These are phyloP conservation scores for Bos indicus DNA, from an alignment of 2,113 vertebrate genomes.

Conservation along the genomic window DNA sequence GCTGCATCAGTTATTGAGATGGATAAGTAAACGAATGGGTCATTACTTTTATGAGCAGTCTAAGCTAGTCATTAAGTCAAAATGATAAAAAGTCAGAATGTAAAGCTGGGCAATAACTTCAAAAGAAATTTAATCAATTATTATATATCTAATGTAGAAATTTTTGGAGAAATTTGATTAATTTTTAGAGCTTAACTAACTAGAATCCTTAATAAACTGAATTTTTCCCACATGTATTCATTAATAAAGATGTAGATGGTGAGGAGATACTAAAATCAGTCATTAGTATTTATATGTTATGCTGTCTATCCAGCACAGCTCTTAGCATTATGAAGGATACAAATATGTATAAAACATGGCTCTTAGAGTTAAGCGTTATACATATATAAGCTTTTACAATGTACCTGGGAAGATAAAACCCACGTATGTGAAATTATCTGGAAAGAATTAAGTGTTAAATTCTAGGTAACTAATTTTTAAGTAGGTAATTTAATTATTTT, in stretches of 20 bases:
- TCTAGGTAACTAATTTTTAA: not conserved
- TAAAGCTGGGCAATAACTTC: conserved; percentile 29
- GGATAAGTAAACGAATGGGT: conserved; percentile 48
- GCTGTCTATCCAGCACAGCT: not conserved
- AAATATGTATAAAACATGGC: not conserved
- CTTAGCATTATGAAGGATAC: not conserved
- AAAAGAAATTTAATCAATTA: conserved; percentile 24
- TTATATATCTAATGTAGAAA: not conserved
- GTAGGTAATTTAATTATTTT: not conserved
- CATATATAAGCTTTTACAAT: not conserved
- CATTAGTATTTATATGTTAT: not conserved
- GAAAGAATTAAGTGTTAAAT: not conserved
- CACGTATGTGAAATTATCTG: not conserved
- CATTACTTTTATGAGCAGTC: conserved; percentile 15
- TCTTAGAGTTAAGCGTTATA: not conserved
- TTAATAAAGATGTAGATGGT: not conserved
- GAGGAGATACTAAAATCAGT: conserved; percentile 19
- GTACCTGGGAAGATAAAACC: not conserved
- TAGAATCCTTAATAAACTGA: not conserved
- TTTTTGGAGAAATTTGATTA: not conserved
- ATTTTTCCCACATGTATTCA: not conserved
- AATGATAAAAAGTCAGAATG: conserved; percentile 32
- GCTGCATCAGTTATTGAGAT: conserved; percentile 18
- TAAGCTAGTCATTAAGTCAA: conserved; percentile 36
- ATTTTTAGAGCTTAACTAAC: not conserved